Base-by-base conservation (phyloP, 2,113 vertebrate genomes). In the Ondatra zibethicus region DNA sequence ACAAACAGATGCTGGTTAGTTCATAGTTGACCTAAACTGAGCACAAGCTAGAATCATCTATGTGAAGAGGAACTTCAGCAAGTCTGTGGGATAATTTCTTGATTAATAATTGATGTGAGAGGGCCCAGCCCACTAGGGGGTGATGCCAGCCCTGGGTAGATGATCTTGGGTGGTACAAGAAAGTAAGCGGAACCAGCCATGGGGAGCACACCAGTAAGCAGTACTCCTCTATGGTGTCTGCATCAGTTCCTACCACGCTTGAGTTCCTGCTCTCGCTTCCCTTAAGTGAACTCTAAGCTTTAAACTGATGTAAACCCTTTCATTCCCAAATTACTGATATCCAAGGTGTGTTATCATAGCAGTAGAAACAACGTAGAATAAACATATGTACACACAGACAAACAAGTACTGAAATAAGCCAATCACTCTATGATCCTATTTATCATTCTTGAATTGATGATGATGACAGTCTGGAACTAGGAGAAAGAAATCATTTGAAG, bases 361-460 rank as follows among this genome's bases (percentile, higher is more conserved):
- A 85, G 25, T 65, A 65, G 58, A 85, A 65, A 65, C 14, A 65
- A 85, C 31, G 39, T 19, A 65, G n/a, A 65, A 65, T 31, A 39
- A 65, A 31, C 58, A 65, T 45, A 31, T 45, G 39, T 50, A 5
- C 1, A 58, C n/a, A 29, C 50, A 50, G 3, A 47, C 7, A 33
- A 50, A 52, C 31, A 82, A 55, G 14, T 66, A 39, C 9, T 50
- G 58, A 93, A 93, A 78, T n/a, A 95, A 93, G 72, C 39, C 21
- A 72, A 61, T 73, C 39, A 87, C 81, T 85, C 52, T 90, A 39
- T 89, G 58, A 55, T 17, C 42, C 65, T 90, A 4, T 55, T 89
- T 58, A 65, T 86, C 78, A 86, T 90, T 45, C 33, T 95, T 93
- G 95, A 89, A 93, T 86, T 93, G 88, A 72, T 91, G n/a, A 52